Conservation (phyloP, 2,797 vertebrate species). For the Parotocinclus haroldoi region DNA sequence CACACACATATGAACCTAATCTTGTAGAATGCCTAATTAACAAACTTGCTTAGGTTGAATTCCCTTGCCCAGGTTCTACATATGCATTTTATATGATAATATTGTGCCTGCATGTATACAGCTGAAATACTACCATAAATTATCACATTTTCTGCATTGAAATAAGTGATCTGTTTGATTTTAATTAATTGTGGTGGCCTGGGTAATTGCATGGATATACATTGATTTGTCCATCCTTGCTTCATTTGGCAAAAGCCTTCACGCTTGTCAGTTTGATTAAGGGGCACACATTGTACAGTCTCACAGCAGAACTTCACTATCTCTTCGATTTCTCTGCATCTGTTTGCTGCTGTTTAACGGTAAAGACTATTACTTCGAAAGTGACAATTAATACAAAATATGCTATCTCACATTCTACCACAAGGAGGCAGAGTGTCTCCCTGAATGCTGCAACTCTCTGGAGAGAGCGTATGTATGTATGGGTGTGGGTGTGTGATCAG, state of each 20-base stretch:
- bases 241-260: conserved; percentile 1
- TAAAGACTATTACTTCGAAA: neutral
- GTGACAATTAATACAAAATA: neutral
- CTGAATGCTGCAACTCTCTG: conserved; percentile 21
- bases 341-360: conserved; percentile 3
- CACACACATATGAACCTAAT: too few relatives aligned
- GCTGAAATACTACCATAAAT: too few relatives aligned
- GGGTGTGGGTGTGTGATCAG: too few relatives aligned
- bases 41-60: too few relatives aligned
- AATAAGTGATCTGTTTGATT: conserved; percentile 1
- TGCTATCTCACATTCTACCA: conserved; percentile 10
- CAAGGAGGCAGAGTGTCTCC: conserved; percentile 59
- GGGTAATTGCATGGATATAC: neutral
- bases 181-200: neutral
- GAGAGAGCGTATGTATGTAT: neutral
- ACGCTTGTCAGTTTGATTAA: conserved; percentile 16
- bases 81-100: too few relatives aligned
- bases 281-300: neutral
- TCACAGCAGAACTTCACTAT: neutral
- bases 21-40: too few relatives aligned
- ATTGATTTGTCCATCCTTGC: conserved; percentile 5
- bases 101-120: too few relatives aligned
- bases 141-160: neutral
- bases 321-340: conserved; percentile 8
- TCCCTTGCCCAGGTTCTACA: too few relatives aligned